Percentiles rank a stretch among this genome's conserved stretches.
Conservation (phyloP, 2,797 vertebrate genomes). For the Poeciliopsis paucimaculata region DNA sequence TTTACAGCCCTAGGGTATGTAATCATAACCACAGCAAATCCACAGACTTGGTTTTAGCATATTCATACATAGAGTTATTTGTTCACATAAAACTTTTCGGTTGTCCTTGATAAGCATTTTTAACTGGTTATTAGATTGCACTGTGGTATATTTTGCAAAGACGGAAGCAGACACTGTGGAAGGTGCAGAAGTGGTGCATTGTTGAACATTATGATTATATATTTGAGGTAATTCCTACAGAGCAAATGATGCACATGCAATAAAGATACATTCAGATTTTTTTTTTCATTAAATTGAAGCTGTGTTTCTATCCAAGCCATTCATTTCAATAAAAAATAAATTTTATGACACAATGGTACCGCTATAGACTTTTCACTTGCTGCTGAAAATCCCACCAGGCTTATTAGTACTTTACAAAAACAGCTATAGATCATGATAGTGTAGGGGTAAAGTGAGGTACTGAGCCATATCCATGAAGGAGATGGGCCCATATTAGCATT, state of each 20-base stretch:
- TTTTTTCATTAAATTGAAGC: slow-evolving; percentile 11
- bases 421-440: slow-evolving; percentile 16
- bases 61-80: slow-evolving; percentile 74
- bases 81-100: slow-evolving; percentile 68
- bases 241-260: slow-evolving; percentile 9
- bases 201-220: slow-evolving; percentile 4
- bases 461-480: slow-evolving; percentile 65
- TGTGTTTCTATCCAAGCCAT: background rate
- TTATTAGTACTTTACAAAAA: background rate
- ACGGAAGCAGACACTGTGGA: slow-evolving; percentile 7
- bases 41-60: slow-evolving; percentile 66
- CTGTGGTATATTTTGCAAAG: slow-evolving; percentile 27
- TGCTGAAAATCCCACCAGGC: slow-evolving; percentile 9
- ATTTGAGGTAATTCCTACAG: background rate
- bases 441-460: slow-evolving; percentile 11
- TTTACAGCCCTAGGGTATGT: slow-evolving; percentile 70
- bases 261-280: background rate
- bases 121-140: slow-evolving; percentile 59
- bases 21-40: slow-evolving; percentile 71
- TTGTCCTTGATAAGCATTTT: slow-evolving; percentile 70
- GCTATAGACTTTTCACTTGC: slow-evolving; percentile 8
- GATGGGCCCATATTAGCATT: slow-evolving; percentile 52
- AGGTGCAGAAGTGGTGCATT: background rate
- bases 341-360: slow-evolving; percentile 5
- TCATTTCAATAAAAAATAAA: slow-evolving; percentile 14